These are phyloP conservation scores for Prionailurus bengalensis DNA, from an alignment of 2,113 vertebrate species.

Conservation along the genomic window DNA sequence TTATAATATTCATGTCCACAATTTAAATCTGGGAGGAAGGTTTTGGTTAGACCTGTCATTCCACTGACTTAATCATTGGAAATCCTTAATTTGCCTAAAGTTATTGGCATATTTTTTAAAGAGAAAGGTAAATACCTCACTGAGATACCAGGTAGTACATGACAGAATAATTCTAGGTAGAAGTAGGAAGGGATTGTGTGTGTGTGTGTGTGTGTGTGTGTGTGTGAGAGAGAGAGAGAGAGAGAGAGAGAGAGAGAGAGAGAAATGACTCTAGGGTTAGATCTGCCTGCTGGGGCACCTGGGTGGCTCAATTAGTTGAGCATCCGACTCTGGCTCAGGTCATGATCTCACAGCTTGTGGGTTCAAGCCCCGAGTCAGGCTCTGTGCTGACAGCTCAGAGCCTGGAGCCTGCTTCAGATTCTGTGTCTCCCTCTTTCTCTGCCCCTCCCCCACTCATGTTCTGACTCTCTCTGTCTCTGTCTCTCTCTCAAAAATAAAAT, in stretches of 20 bases:
- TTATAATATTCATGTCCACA: background rate
- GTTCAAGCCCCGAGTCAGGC: no score
- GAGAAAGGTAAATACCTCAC: background rate
- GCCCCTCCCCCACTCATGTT: no score
- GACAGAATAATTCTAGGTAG: background rate
- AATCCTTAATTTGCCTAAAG: background rate
- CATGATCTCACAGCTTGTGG: no score
- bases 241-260: background rate
- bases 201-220: background rate
- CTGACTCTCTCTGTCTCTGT: no score
- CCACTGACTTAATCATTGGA: background rate
- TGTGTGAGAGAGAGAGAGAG: no score
- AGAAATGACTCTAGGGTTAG: background rate
- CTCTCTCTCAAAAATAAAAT: no score
- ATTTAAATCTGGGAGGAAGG: background rate
- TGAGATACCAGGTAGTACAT: background rate
- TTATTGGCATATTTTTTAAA: constrained; percentile 27
- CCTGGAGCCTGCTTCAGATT: no score
- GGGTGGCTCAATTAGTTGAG: no score
- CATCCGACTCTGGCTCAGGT: no score
- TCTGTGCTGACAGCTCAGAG: no score
- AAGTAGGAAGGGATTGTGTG: background rate
- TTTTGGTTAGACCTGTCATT: background rate
- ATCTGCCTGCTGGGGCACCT: background rate
- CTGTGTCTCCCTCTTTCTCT: no score